These are phyloP conservation scores for Diploscapter pachys DNA, from an alignment of 1,140 invertebrate species.

Conservation along the genomic window DNA sequence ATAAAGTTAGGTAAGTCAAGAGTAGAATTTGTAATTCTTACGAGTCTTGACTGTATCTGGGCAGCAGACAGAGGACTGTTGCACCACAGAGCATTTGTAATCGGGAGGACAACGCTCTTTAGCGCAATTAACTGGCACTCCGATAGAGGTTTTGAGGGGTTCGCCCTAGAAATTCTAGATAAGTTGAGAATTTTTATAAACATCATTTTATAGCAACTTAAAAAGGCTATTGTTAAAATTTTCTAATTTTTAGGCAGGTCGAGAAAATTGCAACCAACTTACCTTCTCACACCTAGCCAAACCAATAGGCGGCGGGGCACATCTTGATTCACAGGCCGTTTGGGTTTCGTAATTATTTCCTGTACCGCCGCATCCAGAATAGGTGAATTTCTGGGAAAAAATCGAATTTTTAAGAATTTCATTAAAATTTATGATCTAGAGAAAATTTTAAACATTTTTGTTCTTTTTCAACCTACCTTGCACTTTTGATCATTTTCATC, in stretches of 20 bases:
- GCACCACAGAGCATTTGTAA: conserved; percentile 46
- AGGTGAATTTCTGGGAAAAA: conserved; percentile 9
- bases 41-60: conserved; percentile 44
- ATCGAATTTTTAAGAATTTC: background rate
- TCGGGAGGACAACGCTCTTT: conserved; percentile 48
- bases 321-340: conserved; percentile 49
- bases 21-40: background rate
- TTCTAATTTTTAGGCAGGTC: too few relatives aligned
- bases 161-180: conserved; percentile 5
- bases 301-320: conserved; percentile 39
- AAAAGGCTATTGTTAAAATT: too few relatives aligned
- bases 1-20: background rate
- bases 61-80: conserved; percentile 44
- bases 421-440: background rate
- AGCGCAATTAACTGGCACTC: conserved; percentile 48
- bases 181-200: background rate
- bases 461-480: conserved; percentile 30
- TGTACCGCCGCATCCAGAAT: conserved; percentile 60
- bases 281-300: conserved; percentile 36
- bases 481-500: conserved; percentile 45
- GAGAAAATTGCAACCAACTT: too few relatives aligned
- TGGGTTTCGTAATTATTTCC: conserved; percentile 58
- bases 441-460: conserved; percentile 13
- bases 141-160: conserved; percentile 43
- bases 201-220: background rate